Conservation (phyloP, 2,888 invertebrate genomes). For the Colostygia pectinataria region DNA sequence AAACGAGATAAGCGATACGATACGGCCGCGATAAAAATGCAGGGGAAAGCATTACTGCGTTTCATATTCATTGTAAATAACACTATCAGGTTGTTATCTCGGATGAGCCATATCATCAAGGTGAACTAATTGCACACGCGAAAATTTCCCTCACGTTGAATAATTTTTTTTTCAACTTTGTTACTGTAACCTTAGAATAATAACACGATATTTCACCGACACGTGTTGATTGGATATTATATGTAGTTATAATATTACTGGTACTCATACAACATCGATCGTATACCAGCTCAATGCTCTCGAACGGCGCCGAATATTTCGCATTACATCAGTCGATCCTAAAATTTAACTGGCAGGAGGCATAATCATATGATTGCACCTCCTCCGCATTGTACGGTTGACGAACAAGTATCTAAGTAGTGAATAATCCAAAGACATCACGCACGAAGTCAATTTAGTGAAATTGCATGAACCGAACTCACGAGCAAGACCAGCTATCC, state of each 20-base stretch:
- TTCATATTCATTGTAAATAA: constrained; percentile 24
- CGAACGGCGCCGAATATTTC: constrained; percentile 40
- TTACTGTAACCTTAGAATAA: too few species aligned
- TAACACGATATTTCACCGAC: too few species aligned
- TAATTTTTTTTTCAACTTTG: too few species aligned
- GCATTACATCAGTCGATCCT: constrained; percentile 32
- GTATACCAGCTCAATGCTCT: constrained; percentile 54
- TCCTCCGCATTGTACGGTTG: neutral
- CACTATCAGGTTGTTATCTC: constrained; percentile 33
- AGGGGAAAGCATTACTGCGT: constrained; percentile 31
- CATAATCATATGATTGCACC: constrained; percentile 25
- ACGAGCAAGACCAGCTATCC: constrained; percentile 28
- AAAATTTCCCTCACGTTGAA: too few species aligned
- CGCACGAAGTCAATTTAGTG: constrained; percentile 34
- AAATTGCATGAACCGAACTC: constrained; percentile 46
- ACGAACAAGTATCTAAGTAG: constrained; percentile 22
- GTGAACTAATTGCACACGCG: constrained; percentile 13
- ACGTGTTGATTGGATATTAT: too few species aligned
- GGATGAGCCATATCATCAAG: constrained; percentile 17
- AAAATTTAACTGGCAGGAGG: constrained; percentile 36
- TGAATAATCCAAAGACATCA: constrained; percentile 37
- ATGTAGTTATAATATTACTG: too few species aligned
- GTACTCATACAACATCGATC: constrained; percentile 27
- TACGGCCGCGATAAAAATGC: constrained; percentile 31
- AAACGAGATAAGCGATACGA: constrained; percentile 28